Evolutionary conservation across 2,888 invertebrate genomes (phyloP).

Genomic region (Eilema griseolum): DNA sequence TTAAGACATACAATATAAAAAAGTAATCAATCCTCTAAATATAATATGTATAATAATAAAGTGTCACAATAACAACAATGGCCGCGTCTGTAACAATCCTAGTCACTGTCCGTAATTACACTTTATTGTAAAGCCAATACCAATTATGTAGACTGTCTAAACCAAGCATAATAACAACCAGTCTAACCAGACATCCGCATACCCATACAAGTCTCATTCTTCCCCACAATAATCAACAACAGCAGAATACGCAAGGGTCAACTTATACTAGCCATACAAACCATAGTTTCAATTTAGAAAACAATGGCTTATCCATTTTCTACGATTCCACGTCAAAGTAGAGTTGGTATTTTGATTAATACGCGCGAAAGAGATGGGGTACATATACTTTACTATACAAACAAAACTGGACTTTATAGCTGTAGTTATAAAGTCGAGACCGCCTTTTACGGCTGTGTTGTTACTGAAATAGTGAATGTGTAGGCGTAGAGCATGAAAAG

Average conservation of each 20-base stretch:
- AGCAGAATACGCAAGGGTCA: constrained; percentile 59
- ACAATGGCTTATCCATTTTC: constrained; percentile 87
- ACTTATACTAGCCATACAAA: constrained; percentile 67
- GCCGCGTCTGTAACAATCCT: constrained; percentile 61
- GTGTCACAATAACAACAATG: constrained; percentile 32
- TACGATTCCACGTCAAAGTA: constrained; percentile 85
- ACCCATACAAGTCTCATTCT: constrained; percentile 51
- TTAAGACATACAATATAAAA: neutral
- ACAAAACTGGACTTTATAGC: constrained; percentile 64
- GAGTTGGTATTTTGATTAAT: constrained; percentile 86
- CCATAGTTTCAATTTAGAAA: constrained; percentile 86
- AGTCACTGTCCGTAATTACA: constrained; percentile 68
- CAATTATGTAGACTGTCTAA: constrained; percentile 82
- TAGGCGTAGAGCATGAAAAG: constrained; percentile 86
- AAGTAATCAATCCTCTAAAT: neutral
- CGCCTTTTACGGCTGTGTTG: constrained; percentile 59
- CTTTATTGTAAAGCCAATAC: constrained; percentile 67
- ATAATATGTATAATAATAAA: constrained; percentile 19
- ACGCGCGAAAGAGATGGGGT: constrained; percentile 84
- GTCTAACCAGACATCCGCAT: constrained; percentile 48
- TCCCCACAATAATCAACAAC: constrained; percentile 29
- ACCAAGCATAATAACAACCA: constrained; percentile 68
- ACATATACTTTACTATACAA: constrained; percentile 57
- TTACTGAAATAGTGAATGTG: constrained; percentile 84
- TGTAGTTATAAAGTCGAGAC: constrained; percentile 66